Evolutionary conservation across 35 echinoderm and acorn worm species (phyloP).

Genomic region (Eucidaris tribuloides): DNA sequence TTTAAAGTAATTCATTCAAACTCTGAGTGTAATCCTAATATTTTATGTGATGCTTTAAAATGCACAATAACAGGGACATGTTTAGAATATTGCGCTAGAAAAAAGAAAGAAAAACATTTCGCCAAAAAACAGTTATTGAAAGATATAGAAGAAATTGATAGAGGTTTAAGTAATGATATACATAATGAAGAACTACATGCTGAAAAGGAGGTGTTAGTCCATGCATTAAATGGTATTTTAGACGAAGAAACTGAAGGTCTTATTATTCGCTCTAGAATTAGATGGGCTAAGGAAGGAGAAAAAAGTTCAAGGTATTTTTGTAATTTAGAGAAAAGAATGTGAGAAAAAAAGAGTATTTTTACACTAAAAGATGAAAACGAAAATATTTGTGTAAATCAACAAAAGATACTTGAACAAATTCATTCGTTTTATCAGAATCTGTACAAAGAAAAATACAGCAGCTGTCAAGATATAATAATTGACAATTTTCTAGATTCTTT

Average conservation of each 20-base stretch:
- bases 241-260: no score
- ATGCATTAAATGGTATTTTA: no score
- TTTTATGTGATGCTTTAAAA: background rate
- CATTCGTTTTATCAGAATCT: background rate
- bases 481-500: background rate
- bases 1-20: background rate
- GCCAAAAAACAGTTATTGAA: background rate
- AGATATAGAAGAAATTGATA: background rate
- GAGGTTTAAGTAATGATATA: background rate
- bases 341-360: background rate
- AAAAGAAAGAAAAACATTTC: background rate
- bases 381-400: background rate
- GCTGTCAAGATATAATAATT: background rate
- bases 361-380: background rate
- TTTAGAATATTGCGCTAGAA: background rate
- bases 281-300: background rate
- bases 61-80: background rate
- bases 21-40: background rate
- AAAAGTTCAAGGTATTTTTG: no score
- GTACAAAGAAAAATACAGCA: background rate
- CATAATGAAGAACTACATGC: background rate
- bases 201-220: background rate
- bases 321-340: background rate
- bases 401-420: background rate
- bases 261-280: background rate